Evolutionary conservation across 1,140 invertebrate species (phyloP), one percentile per base, ranked within the genome.

Genomic region (Drosophila saltans): DNA sequence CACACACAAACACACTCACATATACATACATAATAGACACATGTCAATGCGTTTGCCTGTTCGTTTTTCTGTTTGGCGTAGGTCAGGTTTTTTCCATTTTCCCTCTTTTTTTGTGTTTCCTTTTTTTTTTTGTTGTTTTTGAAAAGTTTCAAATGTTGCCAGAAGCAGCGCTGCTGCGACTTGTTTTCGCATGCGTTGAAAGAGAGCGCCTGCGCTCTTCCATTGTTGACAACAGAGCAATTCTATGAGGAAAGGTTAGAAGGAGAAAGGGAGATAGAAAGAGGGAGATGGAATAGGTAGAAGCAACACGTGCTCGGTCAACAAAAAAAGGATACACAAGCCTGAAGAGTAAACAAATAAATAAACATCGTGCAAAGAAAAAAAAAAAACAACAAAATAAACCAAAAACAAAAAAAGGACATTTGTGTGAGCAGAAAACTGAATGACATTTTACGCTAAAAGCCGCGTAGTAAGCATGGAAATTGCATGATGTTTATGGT

Each of bases 391-490:
- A 24, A 3, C 21, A 52, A 52, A 52, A 4, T 36, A 2, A 36
- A 36, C 33, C 4, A 36, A 36, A 36, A 36, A 36, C 33, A 36
- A 24, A 48, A 48, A 8, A 48, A 52, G 8, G 26, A 52, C 45
- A 8, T 21, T 55, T 63, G 59, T 65, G 65, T 58, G 70, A 69
- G 70, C 57, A 78, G 43, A 74, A 75, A 81, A 55, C 61, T 84
- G 81, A 80, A 80, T 84, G 81, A 78, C 74, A 83, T 73, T 82
- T 83, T 83, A 83, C 80, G 80, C 72, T 82, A 71, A 75, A 78
- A 82, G 68, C 78, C 76, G 72, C 76, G 80, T 83, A 83, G 80
- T 80, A 80, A 65, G 48, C 62, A 52, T 11, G 21, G 45, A 45
- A 57, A 52, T 36, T 56, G 62, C 11, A 21, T 30, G 24, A 11